Base-by-base conservation (phyloP, 2,113 vertebrate species). In the Pycnonotus jocosus region DNA sequence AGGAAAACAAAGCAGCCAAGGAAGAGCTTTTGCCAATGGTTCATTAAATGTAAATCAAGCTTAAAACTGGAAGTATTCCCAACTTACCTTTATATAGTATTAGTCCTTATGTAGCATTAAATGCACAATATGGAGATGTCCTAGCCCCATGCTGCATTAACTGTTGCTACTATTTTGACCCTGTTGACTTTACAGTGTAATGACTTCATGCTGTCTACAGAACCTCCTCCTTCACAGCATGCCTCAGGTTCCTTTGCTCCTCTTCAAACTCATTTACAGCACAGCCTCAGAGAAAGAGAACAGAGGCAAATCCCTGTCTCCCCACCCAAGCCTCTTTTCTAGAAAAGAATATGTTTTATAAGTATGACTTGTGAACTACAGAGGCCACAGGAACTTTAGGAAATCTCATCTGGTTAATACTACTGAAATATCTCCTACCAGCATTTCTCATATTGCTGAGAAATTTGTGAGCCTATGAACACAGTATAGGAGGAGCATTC, bases 141-240 rank as follows among this genome's bases (percentile, higher is more conserved):
- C 33, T 40, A 27, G 19, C 31, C 10, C 23, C 23, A 21, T 0
- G 0, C 40, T 72, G n/a, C 28, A 15, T n/a, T 24, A 78, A 38
- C 24, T 54, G 33, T 21, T 61, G 21, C 8, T 50, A 12, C 23
- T 78, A 0, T 37, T 82, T 80, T 85, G 57, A 35, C 61, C 19
- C 8, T 35, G 7, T 15, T 82, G 44, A 50, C 79, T 79, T 44
- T 11, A 37, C 22, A 44, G 30, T 38, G 13, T 65, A 69, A 22
- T 45, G 20, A 21, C 73, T 87, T 79, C 8, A 42, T 40, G 21
- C 33, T 54, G 5, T 71, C 60, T 20, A 60, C 14, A 70, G 61
- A 82, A 28, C 35, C 12, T 22, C 13, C n/a, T 89, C 40, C 60
- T 19, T 12, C 48, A 50, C 7, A 30, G 51, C 47, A 22, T 5